Conservation (phyloP, 1,140 invertebrate species). For the Trichomalopsis sarcophagae region DNA sequence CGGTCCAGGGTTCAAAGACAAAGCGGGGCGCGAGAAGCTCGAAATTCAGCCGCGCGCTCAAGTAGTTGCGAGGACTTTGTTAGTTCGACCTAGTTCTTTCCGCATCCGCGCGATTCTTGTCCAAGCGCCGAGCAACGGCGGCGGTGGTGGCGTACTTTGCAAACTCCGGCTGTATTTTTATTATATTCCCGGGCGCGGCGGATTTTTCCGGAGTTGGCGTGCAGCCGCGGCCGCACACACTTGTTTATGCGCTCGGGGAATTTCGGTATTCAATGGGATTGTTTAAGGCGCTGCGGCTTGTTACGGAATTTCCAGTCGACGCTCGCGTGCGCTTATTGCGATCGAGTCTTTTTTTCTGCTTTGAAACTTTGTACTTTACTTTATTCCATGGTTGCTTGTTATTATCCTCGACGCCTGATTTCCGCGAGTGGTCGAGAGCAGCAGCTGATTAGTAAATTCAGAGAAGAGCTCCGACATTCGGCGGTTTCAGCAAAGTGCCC, state of each 20-base stretch:
- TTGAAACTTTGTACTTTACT: background rate
- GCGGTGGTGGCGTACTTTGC: background rate
- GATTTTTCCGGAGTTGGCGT: background rate
- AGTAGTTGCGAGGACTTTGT: conserved; percentile 38
- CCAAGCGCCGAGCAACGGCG: background rate
- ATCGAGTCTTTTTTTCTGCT: background rate
- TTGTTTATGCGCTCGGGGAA: background rate
- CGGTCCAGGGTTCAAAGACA: conserved; percentile 37
- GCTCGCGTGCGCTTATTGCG: background rate
- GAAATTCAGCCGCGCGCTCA: conserved; percentile 18
- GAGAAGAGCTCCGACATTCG: background rate
- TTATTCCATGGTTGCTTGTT: background rate
- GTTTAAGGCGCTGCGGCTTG: background rate
- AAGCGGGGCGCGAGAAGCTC: conserved; percentile 15
- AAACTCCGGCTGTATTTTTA: conserved; percentile 28
- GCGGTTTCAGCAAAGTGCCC: conserved; percentile 12
- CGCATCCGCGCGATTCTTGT: conserved; percentile 21
- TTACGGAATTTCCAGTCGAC: background rate
- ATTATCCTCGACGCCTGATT: background rate
- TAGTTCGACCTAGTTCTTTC: conserved; percentile 52
- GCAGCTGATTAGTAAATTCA: conserved; percentile 29
- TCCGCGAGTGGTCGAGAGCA: background rate
- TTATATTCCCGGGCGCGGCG: background rate
- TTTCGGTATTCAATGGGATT: background rate
- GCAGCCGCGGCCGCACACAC: background rate